Evolutionary conservation across 35 echinoderm and acorn worm species (phyloP).

Genomic region (Ptychodera flava): DNA sequence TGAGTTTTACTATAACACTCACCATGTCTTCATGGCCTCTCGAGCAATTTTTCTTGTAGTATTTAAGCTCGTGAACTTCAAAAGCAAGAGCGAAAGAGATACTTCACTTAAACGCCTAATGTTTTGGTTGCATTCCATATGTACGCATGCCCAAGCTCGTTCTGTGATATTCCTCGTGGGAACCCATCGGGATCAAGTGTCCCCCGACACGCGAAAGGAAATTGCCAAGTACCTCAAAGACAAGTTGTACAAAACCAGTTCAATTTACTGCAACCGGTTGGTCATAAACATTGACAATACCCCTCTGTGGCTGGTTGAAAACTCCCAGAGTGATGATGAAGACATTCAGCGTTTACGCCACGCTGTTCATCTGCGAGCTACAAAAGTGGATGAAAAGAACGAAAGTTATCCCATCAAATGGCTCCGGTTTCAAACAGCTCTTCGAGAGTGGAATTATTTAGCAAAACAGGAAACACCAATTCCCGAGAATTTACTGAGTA

Average conservation of each 20-base stretch:
- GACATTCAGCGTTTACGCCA: neutral
- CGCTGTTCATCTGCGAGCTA: neutral
- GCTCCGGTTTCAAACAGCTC: slow-evolving; percentile 5
- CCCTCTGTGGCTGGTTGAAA: slow-evolving; percentile 24
- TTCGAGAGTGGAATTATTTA: neutral
- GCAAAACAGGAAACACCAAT: neutral
- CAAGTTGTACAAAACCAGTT: neutral
- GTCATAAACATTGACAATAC: neutral
- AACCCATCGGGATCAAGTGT: neutral
- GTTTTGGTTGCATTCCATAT: slow-evolving; percentile 6
- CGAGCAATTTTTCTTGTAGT: slow-evolving; percentile 4
- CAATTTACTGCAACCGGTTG: neutral
- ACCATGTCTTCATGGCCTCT: slow-evolving; percentile 4
- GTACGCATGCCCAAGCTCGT: neutral
- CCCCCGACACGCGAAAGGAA: neutral
- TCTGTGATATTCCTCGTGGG: slow-evolving; percentile 7
- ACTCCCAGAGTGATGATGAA: neutral
- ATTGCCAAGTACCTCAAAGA: neutral
- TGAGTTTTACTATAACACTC: slow-evolving; percentile 15
- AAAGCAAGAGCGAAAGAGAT: neutral
- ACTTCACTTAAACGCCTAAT: neutral
- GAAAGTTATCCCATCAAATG: slow-evolving; percentile 19
- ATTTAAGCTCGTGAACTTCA: neutral
- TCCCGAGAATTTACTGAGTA: neutral
- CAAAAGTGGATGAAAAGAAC: neutral